Evolutionary conservation across 2,797 vertebrate genomes (phyloP), one percentile per base, ranked within the genome.

Genomic region (Novumbra hubbsi): DNA sequence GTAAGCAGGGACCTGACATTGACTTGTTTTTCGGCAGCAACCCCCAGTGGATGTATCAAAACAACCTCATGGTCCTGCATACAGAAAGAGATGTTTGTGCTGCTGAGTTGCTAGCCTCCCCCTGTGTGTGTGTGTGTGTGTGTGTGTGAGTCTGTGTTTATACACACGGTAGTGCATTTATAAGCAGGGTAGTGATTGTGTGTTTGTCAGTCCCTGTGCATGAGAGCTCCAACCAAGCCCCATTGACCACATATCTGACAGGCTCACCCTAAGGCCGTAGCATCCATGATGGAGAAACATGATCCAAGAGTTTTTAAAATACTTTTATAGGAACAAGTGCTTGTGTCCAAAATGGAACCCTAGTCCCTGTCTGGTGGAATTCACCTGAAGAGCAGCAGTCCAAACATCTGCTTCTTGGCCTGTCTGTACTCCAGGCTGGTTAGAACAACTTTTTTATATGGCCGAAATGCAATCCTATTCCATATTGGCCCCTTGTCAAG

Each of bases 261-360:
- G 81, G 83, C 80, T n/a, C 75, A 57, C 66, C 70, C 63, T 1
- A 67, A 71, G n/a, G 75, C 45, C 70, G 75, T 45, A 80, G 81
- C 73, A 2, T 7, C 65, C 50, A 78, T 81, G 85, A 87, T 80
- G 76, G 83, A 84, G 84, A 85, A 86, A 85, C 75, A 85, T 86
- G 81, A 66, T 15, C 71, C 45, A 34, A 62, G 65, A 41, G 27
- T 87, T 80, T 83, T 78, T 83, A 81, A n/a, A n/a, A n/a, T 83
- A 73, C 83, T 84, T 87, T 87, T 79, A 82, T n/a, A 73, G 81
- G 76, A 78, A 76, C 70, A 71, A 71, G 71, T 81, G 87, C 78
- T 86, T 45, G 41, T 83, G 76, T 76, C 15, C 85, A 65, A 34
- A 76, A 41, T 74, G 72, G 38, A 16, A 32, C 49, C 73, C 5